Conservation (phyloP, 2,888 invertebrate genomes). For the Xylophagus ater region DNA sequence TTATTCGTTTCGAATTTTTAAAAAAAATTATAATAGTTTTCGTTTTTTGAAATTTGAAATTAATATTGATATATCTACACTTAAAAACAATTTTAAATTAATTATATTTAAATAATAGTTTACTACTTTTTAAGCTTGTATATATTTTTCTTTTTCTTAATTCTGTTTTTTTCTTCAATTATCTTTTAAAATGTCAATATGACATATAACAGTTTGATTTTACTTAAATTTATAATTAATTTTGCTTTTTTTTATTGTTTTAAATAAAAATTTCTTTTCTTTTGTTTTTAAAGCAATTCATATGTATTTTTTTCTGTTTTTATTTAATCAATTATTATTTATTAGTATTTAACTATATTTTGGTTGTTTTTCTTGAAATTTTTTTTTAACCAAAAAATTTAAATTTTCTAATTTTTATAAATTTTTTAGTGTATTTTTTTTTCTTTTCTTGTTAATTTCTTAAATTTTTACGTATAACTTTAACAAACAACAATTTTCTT, state of each 20-base stretch:
- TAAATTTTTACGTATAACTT: too few species aligned
- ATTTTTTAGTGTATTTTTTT: too few species aligned
- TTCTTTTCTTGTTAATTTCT: too few species aligned
- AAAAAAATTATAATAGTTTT: too few species aligned
- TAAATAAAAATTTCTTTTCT: constrained; percentile 6
- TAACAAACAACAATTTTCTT: too few species aligned
- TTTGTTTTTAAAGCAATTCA: constrained; percentile 12
- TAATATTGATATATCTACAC: too few species aligned
- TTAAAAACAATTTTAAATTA: neutral
- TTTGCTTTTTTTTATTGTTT: constrained; percentile 3
- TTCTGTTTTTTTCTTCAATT: constrained; percentile 9
- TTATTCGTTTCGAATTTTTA: neutral
- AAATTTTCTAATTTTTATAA: too few species aligned
- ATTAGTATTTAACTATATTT: too few species aligned
- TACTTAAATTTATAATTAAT: constrained; percentile 9
- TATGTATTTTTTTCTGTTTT: constrained; percentile 7
- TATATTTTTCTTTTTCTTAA: constrained; percentile 9
- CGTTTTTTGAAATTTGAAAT: too few species aligned
- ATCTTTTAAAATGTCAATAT: constrained; percentile 14
- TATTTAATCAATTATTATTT: constrained; percentile 1
- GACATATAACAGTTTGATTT: constrained; percentile 7
- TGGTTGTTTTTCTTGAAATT: too few species aligned
- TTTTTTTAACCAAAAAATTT: too few species aligned
- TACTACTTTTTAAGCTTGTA: constrained; percentile 9
- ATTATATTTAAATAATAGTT: neutral